A percentile compares a stretch with the other conserved stretches of the same genome.
These are phyloP conservation scores for Embiotoca jacksoni DNA, from an alignment of 2,113 vertebrate genomes.

Conservation along the genomic window DNA sequence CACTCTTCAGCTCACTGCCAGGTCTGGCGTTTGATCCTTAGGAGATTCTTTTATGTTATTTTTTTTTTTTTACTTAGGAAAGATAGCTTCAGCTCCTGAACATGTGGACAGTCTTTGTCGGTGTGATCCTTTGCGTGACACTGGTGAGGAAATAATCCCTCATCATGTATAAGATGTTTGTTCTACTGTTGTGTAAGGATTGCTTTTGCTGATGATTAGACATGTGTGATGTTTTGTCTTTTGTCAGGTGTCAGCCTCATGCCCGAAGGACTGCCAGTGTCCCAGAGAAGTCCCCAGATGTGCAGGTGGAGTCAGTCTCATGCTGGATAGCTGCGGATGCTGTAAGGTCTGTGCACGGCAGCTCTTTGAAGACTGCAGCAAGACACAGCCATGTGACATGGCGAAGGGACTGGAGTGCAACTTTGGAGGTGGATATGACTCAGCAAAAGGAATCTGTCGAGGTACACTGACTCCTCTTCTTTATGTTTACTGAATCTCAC, in stretches of 20 bases:
- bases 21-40: conserved; percentile 20
- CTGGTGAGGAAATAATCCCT: conserved; percentile 69
- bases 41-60: neutral
- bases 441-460: conserved; percentile 92
- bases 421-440: conserved; percentile 89
- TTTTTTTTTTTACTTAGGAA: conserved; percentile 12
- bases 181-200: neutral
- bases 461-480: conserved; percentile 78
- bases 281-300: conserved; percentile 80
- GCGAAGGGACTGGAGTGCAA: conserved; percentile 96
- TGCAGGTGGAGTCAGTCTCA: conserved; percentile 89
- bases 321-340: conserved; percentile 90
- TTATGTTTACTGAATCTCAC: neutral
- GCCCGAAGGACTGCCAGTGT: conserved; percentile 62
- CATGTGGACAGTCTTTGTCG: conserved; percentile 70
- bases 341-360: conserved; percentile 93
- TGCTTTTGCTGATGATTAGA: neutral
- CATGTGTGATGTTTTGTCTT: conserved; percentile 17
- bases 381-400: conserved; percentile 90
- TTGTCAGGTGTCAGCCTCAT: conserved; percentile 59
- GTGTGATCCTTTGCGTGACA: conserved; percentile 46
- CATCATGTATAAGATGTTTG: neutral
- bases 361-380: conserved; percentile 95
- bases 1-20: conserved; percentile 7
- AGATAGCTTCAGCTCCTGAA: conserved; percentile 24